Evolutionary conservation across 2,797 vertebrate species (phyloP).

Genomic region (Melanotaenia trifasciata): DNA sequence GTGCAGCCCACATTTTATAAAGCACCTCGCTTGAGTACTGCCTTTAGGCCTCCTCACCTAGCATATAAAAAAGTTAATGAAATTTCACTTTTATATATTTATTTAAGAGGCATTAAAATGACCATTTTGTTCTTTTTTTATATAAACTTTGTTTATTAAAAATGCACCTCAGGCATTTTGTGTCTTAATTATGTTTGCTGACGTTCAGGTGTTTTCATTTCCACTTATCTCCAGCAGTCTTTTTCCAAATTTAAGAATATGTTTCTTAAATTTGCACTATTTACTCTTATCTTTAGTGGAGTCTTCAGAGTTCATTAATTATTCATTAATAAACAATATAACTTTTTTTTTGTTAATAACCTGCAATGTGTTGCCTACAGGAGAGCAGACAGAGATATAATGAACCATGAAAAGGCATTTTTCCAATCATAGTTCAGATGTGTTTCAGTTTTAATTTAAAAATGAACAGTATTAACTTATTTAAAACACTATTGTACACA

Average conservation of each 20-base stretch:
- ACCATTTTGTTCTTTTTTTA: constrained; percentile 23
- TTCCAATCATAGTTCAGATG: constrained; percentile 36
- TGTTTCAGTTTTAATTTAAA: background rate
- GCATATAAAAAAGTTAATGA: constrained; percentile 48
- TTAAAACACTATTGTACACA: background rate
- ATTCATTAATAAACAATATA: constrained; percentile 33
- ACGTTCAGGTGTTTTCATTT: constrained; percentile 34
- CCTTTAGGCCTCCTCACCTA: constrained; percentile 33
- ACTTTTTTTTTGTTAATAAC: constrained; percentile 21
- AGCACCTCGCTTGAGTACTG: constrained; percentile 48
- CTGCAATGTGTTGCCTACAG: constrained; percentile 19
- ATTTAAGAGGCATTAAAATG: constrained; percentile 31
- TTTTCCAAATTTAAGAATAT: constrained; percentile 25
- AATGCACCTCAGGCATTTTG: constrained; percentile 31
- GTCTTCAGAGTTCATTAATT: constrained; percentile 38
- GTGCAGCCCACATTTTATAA: constrained; percentile 64
- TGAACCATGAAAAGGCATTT: constrained; percentile 42
- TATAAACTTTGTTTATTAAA: constrained; percentile 46
- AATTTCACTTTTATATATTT: constrained; percentile 46
- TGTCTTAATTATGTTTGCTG: constrained; percentile 39
- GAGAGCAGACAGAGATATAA: constrained; percentile 28
- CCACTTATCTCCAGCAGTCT: constrained; percentile 17
- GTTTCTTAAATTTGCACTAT: constrained; percentile 27
- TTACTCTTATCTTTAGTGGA: constrained; percentile 22
- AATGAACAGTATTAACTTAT: background rate